These are phyloP conservation scores for Synanthedon andrenaeformis DNA, from an alignment of 2,888 invertebrate species.

Conservation along the genomic window DNA sequence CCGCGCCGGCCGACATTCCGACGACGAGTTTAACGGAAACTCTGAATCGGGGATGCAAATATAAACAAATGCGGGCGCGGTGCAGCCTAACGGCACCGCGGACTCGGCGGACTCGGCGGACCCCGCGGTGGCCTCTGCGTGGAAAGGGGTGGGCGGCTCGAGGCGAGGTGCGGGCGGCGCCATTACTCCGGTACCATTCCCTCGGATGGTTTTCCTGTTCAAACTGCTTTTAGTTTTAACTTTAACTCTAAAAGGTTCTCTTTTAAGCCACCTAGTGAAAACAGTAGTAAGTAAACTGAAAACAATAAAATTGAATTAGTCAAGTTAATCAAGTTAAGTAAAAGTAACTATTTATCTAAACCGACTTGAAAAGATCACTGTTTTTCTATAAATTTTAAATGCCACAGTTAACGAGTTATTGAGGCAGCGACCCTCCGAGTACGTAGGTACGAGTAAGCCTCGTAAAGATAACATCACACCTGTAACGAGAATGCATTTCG, in stretches of 20 bases:
- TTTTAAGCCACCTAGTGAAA: not conserved
- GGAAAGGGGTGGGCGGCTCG: not conserved
- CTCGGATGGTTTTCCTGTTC: not conserved
- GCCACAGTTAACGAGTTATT: no score
- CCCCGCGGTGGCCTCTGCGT: not conserved
- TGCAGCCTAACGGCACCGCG: not conserved
- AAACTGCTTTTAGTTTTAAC: not conserved
- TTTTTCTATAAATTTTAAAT: no score
- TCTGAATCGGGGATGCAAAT: no score
- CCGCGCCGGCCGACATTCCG: not conserved
- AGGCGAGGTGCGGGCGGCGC: not conserved
- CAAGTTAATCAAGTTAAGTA: no score
- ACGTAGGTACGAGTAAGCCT: no score
- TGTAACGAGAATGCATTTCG: not conserved
- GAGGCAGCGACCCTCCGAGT: no score
- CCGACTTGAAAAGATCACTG: no score
- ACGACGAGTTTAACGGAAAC: no score
- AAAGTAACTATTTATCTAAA: no score
- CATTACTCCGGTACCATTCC: not conserved
- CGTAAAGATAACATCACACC: no score
- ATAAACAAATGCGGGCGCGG: conserved; percentile 4
- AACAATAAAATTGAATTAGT: not conserved
- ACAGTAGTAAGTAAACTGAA: no score
- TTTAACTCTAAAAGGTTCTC: not conserved
- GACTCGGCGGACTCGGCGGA: no score